Base-by-base conservation (phyloP, 2,888 invertebrate species). In the Tipula lateralis region DNA sequence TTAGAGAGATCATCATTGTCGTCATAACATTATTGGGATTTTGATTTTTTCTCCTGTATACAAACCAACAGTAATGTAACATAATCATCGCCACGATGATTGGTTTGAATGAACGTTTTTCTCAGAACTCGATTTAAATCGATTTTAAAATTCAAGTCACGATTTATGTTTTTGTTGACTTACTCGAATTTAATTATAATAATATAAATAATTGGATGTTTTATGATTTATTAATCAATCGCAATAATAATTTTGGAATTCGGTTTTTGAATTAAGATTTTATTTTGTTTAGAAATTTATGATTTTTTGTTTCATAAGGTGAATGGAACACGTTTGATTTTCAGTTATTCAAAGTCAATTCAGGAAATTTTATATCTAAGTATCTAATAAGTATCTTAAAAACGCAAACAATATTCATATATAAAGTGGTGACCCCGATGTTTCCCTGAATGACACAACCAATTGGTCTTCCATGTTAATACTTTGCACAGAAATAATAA, bases 171-270 rank as follows among this genome's bases (percentile, higher is more conserved):
- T 6, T 24, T 66, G 19, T 66, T 9, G 66, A 24, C 12, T 66
- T 66, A 66, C 9, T 19, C n/a, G n/a, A n/a, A n/a, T n/a, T n/a
- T n/a, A n/a, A n/a, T n/a, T n/a, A n/a, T n/a, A n/a, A n/a, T n/a
- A n/a, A 66, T 3, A 66, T 66, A 66, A 66, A 66, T 66, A 66
- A 66, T 66, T 66, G 66, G 66, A 24, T 66, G 66, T 66, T 66
- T 66, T 66, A 12, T 66, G 66, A 66, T 66, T 66, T 66, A 66
- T 66, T 19, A 66, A 66, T 66, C 66, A 66, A 66, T 66, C 66
- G 66, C 66, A 66, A 66, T 66, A 24, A 66, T 66, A 19, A 13
- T 19, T 66, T 24, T 66, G 66, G 66, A 24, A 24, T 66, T 66
- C 44, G 0, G 16, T 44, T 44, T n/a, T 44, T n/a, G n/a, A 9